These are phyloP conservation scores for Parnassius glacialis DNA, from an alignment of 2,888 invertebrate genomes.

Conservation along the genomic window DNA sequence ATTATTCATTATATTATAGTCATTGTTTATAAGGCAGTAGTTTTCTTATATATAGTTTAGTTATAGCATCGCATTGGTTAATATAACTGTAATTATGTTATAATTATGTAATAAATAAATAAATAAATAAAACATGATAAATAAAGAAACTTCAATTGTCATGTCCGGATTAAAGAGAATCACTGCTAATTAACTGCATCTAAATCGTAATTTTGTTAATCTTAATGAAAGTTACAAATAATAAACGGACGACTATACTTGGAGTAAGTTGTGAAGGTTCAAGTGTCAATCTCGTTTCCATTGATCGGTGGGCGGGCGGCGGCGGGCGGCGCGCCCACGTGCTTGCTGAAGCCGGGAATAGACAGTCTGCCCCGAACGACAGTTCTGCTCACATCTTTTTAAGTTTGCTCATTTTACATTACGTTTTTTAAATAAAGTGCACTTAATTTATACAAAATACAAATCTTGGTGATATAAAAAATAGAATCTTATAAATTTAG, in stretches of 20 bases:
- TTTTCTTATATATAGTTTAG: too few relatives aligned
- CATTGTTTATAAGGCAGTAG: too few relatives aligned
- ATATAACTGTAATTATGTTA: too few relatives aligned
- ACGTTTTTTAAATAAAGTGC: slow-evolving; percentile 32
- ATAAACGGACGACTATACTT: background rate
- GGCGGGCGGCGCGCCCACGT: slow-evolving; percentile 67
- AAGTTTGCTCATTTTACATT: slow-evolving; percentile 31
- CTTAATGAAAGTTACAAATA: too few relatives aligned
- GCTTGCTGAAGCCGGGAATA: slow-evolving; percentile 72
- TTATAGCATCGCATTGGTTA: too few relatives aligned
- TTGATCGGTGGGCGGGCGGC: slow-evolving; percentile 69
- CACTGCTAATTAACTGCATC: too few relatives aligned
- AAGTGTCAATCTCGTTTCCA: slow-evolving; percentile 69
- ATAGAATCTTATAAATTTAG: background rate
- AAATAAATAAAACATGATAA: too few relatives aligned
- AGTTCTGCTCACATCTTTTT: slow-evolving; percentile 50
- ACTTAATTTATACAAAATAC: slow-evolving; percentile 4
- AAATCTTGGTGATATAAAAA: slow-evolving; percentile 12
- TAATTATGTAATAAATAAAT: too few relatives aligned
- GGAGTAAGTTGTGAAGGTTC: slow-evolving; percentile 35
- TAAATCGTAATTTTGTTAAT: too few relatives aligned
- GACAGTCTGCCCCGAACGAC: slow-evolving; percentile 68
- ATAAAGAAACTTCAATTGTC: too few relatives aligned
- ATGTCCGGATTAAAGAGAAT: too few relatives aligned
- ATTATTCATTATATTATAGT: too few relatives aligned